Evolutionary conservation across 2,797 vertebrate genomes (phyloP).

Genomic region (Ctenopoma multispine): DNA sequence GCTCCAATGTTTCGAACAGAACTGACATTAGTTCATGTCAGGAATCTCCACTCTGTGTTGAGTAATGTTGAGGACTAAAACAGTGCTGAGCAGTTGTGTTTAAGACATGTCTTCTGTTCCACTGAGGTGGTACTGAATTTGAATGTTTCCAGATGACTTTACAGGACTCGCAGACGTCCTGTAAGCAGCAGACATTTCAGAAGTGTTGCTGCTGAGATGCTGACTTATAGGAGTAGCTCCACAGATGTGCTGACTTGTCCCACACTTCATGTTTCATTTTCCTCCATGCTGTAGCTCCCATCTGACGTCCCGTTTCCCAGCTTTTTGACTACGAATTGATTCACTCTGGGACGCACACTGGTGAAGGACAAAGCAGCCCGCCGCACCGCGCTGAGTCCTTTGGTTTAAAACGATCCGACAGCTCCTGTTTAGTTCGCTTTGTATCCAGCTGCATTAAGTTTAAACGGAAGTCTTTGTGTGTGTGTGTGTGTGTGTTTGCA

Average conservation of each 20-base stretch:
- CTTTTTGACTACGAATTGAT: background rate
- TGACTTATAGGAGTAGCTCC: slow-evolving; percentile 11
- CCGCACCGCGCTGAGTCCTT: slow-evolving; percentile 35
- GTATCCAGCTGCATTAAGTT: slow-evolving; percentile 16
- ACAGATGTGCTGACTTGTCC: slow-evolving; percentile 3
- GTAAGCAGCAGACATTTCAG: slow-evolving; percentile 6
- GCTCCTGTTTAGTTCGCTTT: slow-evolving; percentile 22
- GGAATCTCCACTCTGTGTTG: background rate
- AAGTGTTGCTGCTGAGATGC: background rate
- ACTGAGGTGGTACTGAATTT: too few relatives aligned
- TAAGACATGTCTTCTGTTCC: background rate
- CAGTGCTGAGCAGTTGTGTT: background rate
- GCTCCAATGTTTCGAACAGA: background rate
- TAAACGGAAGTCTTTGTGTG: background rate
- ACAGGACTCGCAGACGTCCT: slow-evolving; percentile 3
- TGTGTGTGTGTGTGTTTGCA: slow-evolving; percentile 16
- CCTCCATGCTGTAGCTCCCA: slow-evolving; percentile 16
- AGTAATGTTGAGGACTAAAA: background rate
- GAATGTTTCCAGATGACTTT: background rate
- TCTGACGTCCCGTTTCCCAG: slow-evolving; percentile 11
- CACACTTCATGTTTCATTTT: slow-evolving; percentile 16
- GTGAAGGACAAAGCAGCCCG: background rate
- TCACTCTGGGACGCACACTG: background rate
- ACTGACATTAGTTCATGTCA: background rate
- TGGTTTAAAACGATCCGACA: slow-evolving; percentile 30